Evolutionary conservation across 2,888 invertebrate genomes (phyloP).

Genomic region (Parnassius apollo): DNA sequence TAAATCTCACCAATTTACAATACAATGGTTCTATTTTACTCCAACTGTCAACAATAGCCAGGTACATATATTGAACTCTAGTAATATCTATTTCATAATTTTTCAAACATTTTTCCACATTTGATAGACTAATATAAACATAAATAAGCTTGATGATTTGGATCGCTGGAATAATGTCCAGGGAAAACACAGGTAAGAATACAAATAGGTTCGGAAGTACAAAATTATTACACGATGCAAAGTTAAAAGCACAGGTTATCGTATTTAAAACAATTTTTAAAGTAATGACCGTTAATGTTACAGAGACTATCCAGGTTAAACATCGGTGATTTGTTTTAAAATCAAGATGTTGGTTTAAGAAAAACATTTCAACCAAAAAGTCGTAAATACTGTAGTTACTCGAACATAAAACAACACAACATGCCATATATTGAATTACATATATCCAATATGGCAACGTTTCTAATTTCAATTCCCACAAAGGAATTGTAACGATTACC

Average conservation of each 20-base stretch:
- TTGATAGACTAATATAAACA: constrained; percentile 11
- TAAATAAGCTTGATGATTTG: constrained; percentile 11
- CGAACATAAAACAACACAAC: constrained; percentile 3
- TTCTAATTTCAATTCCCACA: constrained; percentile 2
- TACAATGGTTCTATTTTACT: constrained; percentile 29
- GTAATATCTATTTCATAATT: constrained; percentile 1
- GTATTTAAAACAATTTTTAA: constrained; percentile 7
- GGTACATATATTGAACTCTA: constrained; percentile 4
- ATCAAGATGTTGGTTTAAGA: not conserved
- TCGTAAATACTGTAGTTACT: constrained; percentile 11
- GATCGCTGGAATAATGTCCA: constrained; percentile 10
- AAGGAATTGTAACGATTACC: constrained; percentile 6
- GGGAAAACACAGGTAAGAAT: constrained; percentile 3
- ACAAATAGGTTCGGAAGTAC: constrained; percentile 2
- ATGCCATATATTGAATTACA: constrained; percentile 9
- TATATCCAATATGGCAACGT: constrained; percentile 1
- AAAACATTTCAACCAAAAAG: constrained; percentile 21
- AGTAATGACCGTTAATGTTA: not conserved
- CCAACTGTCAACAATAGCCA: constrained; percentile 22
- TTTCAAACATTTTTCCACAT: constrained; percentile 9
- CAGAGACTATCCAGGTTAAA: not conserved
- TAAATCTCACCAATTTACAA: constrained; percentile 26
- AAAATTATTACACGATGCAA: constrained; percentile 2
- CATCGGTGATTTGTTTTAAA: not conserved
- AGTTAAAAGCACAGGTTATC: not conserved